Evolutionary conservation across 1,140 invertebrate species (phyloP).

Genomic region (Thrips palmi): DNA sequence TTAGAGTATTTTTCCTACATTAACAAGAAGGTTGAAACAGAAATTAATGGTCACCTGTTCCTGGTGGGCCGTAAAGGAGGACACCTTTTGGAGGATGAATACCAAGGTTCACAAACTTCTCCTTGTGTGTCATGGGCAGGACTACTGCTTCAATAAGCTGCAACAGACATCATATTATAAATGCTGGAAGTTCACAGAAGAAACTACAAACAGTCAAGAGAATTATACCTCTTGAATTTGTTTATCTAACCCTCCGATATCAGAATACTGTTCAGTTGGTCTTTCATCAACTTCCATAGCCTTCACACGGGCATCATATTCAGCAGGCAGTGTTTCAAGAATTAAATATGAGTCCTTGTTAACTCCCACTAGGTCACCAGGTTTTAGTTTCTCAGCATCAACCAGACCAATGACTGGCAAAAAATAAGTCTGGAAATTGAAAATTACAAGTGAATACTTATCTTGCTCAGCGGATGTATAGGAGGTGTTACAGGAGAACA

Average conservation of each 20-base stretch:
- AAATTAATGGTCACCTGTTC: conserved; percentile 36
- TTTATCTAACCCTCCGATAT: conserved; percentile 96
- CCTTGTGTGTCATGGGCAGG: conserved; percentile 96
- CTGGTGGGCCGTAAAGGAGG: conserved; percentile 86
- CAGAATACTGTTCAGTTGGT: conserved; percentile 96
- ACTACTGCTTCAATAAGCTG: conserved; percentile 94
- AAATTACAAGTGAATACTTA: conserved; percentile 5
- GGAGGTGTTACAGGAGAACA: conserved; percentile 4
- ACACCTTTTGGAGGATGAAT: conserved; percentile 98
- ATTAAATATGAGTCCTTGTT: conserved; percentile 99
- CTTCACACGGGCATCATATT: conserved; percentile 96
- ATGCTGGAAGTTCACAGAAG: background rate
- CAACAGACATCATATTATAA: conserved; percentile 9
- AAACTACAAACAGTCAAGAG: conserved; percentile 4
- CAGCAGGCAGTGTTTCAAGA: conserved; percentile 87
- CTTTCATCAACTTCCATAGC: conserved; percentile 99
- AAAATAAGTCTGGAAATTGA: conserved; percentile 70
- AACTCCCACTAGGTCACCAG: conserved; percentile 92
- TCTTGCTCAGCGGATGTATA: conserved; percentile 17
- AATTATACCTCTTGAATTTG: conserved; percentile 65
- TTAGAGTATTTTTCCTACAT: conserved; percentile 81
- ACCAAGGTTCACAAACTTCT: conserved; percentile 92
- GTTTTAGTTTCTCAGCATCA: conserved; percentile 92
- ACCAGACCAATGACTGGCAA: conserved; percentile 94
- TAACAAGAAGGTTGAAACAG: conserved; percentile 62